A percentile compares a stretch with the other conserved stretches of the same genome.
phyloP scores from a whole-genome alignment of 2,888 invertebrate genomes.

The Ptychoptera albimana region DNA sequence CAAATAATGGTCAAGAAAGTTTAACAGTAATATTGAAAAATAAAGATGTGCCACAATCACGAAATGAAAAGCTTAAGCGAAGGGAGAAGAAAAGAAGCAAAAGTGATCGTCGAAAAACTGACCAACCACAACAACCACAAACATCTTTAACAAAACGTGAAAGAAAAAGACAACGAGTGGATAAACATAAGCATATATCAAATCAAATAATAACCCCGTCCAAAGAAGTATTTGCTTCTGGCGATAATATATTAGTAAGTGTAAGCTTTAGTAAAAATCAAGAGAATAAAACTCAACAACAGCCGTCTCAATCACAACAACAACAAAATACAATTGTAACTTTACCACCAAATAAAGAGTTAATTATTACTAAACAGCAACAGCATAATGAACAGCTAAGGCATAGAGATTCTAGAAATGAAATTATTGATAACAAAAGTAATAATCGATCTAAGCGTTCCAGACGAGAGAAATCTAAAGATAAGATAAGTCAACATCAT shows the following conservation, averaged over 20 bases:
- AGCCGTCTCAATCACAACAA: constrained; percentile 11
- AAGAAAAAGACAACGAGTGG: constrained; percentile 23
- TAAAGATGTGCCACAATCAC: constrained; percentile 29
- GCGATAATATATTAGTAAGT: constrained; percentile 83
- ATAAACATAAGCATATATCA: constrained; percentile 19
- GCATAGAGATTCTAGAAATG: not conserved
- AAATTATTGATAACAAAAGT: constrained; percentile 7
- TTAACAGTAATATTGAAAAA: constrained; percentile 42
- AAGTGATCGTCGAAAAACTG: constrained; percentile 8
- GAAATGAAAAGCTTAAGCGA: constrained; percentile 24
- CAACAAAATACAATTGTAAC: constrained; percentile 30
- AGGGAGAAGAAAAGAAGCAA: constrained; percentile 24
- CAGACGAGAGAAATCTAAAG: constrained; percentile 15
- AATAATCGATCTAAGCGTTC: constrained; percentile 7
- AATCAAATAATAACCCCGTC: constrained; percentile 41
- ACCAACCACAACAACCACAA: constrained; percentile 26
- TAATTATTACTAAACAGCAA: constrained; percentile 19
- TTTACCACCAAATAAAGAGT: constrained; percentile 24
- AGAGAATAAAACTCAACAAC: constrained; percentile 16
- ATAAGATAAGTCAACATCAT: not conserved
- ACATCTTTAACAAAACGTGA: constrained; percentile 25
- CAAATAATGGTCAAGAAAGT: constrained; percentile 33
- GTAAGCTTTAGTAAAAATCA: constrained; percentile 69
- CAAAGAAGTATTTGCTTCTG: constrained; percentile 84
- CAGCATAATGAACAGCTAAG: constrained; percentile 7